Percentiles rank a stretch among this genome's conserved stretches.
phyloP scores from a whole-genome alignment of 2,888 invertebrate species.

The Rapana venosa region DNA sequence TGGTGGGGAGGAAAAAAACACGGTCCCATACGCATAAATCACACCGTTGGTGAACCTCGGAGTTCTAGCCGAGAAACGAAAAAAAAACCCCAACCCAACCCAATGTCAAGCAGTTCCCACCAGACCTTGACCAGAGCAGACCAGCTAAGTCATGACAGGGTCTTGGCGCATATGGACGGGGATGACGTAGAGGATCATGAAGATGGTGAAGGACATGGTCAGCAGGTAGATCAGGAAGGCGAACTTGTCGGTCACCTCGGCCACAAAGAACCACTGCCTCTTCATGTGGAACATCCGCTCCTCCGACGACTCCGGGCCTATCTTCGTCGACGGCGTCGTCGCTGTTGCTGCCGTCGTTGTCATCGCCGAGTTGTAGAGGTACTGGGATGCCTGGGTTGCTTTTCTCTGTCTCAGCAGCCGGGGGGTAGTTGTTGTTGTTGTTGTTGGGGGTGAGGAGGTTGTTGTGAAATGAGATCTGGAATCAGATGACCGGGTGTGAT shows the following conservation, averaged over 20 bases:
- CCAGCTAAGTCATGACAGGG: slow-evolving; percentile 16
- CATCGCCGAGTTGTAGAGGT: neutral
- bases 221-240: slow-evolving; percentile 69
- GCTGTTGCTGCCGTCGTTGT: neutral
- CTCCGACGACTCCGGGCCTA: neutral
- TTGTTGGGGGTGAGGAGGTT: neutral
- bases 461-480: neutral
- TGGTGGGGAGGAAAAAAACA: too few species aligned
- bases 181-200: slow-evolving; percentile 63
- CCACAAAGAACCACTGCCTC: slow-evolving; percentile 71
- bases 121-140: too few species aligned
- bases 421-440: neutral
- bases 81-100: too few species aligned
- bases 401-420: neutral
- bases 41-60: too few species aligned
- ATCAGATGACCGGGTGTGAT: too few species aligned
- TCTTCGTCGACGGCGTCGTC: neutral
- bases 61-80: too few species aligned
- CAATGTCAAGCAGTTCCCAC: too few species aligned
- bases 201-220: slow-evolving; percentile 65
- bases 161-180: slow-evolving; percentile 51
- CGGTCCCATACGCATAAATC: too few species aligned
- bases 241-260: slow-evolving; percentile 70
- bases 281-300: slow-evolving; percentile 52
- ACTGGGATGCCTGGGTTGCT: neutral